Conservation (phyloP, 2,888 invertebrate species). For the Drosophila tripunctata region DNA sequence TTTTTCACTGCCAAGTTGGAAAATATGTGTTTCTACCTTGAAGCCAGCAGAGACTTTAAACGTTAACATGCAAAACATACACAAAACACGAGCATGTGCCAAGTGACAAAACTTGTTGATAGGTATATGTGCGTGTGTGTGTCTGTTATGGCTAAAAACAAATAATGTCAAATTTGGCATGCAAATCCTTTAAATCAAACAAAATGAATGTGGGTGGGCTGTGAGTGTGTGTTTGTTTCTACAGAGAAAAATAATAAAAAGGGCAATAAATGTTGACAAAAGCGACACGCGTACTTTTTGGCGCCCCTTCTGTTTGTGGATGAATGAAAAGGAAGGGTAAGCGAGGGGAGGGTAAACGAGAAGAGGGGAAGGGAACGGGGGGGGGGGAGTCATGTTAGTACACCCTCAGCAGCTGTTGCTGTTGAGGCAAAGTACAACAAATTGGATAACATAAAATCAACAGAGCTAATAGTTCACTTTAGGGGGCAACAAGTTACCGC, state of each 20-base stretch:
- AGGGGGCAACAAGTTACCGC: constrained; percentile 54
- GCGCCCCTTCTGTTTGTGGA: constrained; percentile 13
- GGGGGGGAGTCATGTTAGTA: neutral
- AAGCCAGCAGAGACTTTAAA: constrained; percentile 54
- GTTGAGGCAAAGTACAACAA: constrained; percentile 59
- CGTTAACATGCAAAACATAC: constrained; percentile 64
- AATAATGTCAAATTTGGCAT: constrained; percentile 78
- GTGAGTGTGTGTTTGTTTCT: no score
- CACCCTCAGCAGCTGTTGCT: constrained; percentile 49
- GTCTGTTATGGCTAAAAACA: constrained; percentile 54
- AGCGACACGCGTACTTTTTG: constrained; percentile 53
- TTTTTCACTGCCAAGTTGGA: constrained; percentile 35
- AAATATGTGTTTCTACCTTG: constrained; percentile 55
- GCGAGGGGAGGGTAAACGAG: no score
- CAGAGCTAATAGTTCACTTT: constrained; percentile 78
- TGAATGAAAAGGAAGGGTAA: no score
- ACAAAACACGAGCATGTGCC: constrained; percentile 48
- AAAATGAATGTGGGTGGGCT: constrained; percentile 53
- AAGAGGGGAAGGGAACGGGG: neutral
- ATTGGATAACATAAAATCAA: constrained; percentile 80
- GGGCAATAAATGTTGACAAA: constrained; percentile 71
- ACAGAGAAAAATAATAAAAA: no score
- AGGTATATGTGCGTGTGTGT: constrained; percentile 26
- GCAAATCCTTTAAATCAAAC: constrained; percentile 78
- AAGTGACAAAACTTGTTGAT: constrained; percentile 42